A percentile compares a stretch with the other conserved stretches of the same genome.
Conservation (phyloP, 2,888 invertebrate species). For the Zygaena filipendulae region DNA sequence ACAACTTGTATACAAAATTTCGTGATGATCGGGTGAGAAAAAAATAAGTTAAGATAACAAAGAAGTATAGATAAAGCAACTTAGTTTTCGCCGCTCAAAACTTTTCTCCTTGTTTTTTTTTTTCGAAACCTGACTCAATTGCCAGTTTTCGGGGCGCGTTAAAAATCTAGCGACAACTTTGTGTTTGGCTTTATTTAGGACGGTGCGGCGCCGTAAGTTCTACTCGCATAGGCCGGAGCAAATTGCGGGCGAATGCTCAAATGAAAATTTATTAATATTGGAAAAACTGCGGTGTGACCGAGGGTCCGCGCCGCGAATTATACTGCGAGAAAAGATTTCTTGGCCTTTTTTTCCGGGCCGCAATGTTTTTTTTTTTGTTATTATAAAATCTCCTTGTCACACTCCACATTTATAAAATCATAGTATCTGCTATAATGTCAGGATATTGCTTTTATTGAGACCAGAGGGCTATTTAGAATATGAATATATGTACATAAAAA, state of each 20-base stretch:
- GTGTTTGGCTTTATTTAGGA: conserved; percentile 43
- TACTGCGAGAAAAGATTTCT: neutral
- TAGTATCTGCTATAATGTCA: too few species aligned
- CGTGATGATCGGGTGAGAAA: too few species aligned
- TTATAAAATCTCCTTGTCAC: neutral
- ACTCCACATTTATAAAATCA: neutral
- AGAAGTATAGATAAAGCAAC: too few species aligned
- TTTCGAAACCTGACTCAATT: conserved; percentile 39
- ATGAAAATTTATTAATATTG: conserved; percentile 69
- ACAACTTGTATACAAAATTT: too few species aligned
- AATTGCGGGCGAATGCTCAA: conserved; percentile 59
- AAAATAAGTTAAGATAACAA: too few species aligned
- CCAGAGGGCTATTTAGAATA: too few species aligned
- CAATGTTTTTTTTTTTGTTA: neutral
- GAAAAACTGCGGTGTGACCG: conserved; percentile 29
- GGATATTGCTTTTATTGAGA: too few species aligned
- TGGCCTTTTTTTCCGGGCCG: too few species aligned
- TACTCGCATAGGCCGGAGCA: conserved; percentile 47
- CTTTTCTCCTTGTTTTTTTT: too few species aligned
- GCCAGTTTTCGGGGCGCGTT: conserved; percentile 28
- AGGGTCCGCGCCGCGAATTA: neutral
- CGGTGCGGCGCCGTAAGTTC: conserved; percentile 55
- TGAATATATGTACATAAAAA: too few species aligned
- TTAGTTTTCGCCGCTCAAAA: too few species aligned
- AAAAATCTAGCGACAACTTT: conserved; percentile 31